Evolutionary conservation across 2,888 invertebrate species (phyloP), one percentile per base, ranked within the genome.

Genomic region (Chrysopilus asiliformis): DNA sequence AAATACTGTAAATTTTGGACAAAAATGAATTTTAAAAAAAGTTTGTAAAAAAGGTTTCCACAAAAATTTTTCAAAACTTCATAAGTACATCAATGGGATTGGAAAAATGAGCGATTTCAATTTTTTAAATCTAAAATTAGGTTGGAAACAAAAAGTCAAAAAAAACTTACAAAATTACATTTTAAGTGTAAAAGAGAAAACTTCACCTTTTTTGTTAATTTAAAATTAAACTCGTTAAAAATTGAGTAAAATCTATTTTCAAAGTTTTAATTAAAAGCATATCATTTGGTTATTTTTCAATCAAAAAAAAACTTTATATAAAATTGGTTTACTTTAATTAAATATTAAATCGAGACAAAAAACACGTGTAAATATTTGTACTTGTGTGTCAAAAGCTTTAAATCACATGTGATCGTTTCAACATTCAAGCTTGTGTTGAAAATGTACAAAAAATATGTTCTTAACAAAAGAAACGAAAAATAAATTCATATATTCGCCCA

Each of bases 381-480:
- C 10, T 22, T 8, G 5, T 26, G 10, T 18, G 20, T 19, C 13
- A 19, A 24, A 24, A 20, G 32, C 29, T 33, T 9, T 34, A 20
- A 15, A 16, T 17, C 27, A 28, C 27, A 47, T 48, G 29, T 39
- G 41, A 44, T 39, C 40, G 39, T 39, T 44, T 45, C 39, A 39
- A 41, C 35, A 44, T 43, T 46, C 40, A 41, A 37, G 32, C 47
- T 47, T 47, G 47, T 47, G 47, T 47, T 47, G 47, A 46, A 43
- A 41, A 36, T 38, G 27, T 32, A 25, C 15, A 19, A 32, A 20
- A 18, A n/a, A 10, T 31, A 19, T 18, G 4, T 38, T 15, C 24
- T 32, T 19, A 17, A 13, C 27, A 7, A 31, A 31, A 6, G 16
- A 18, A 14, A 34, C 15, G 5, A 19, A 16, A 22, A 26, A 19